Conservation (phyloP, 2,888 invertebrate species). For the Xiphydria camelus region DNA sequence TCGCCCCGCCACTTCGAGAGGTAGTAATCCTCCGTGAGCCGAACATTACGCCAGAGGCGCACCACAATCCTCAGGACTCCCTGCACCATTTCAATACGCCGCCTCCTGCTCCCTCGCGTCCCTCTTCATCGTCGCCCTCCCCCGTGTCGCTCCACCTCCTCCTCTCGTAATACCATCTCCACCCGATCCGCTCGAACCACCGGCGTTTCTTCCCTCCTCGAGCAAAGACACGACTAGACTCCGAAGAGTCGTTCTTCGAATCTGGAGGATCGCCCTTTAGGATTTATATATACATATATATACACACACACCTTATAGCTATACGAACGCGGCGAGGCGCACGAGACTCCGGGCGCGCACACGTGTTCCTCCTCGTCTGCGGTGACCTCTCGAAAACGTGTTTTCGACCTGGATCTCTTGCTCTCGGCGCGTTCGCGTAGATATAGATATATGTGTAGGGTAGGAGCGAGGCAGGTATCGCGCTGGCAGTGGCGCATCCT, state of each 20-base stretch:
- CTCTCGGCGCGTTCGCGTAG: too few species aligned
- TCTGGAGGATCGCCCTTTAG: not conserved
- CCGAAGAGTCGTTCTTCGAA: constrained; percentile 1
- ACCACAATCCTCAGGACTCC: constrained; percentile 32
- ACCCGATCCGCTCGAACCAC: constrained; percentile 8
- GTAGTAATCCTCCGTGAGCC: constrained; percentile 44
- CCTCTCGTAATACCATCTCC: constrained; percentile 1
- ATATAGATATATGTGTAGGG: too few species aligned
- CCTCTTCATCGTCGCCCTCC: constrained; percentile 15
- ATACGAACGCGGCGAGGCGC: too few species aligned
- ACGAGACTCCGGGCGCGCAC: too few species aligned
- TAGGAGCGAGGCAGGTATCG: too few species aligned
- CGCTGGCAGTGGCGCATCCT: too few species aligned
- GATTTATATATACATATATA: too few species aligned
- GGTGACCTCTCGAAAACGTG: too few species aligned
- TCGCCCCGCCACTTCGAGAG: constrained; percentile 30
- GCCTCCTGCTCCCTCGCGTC: constrained; percentile 15
- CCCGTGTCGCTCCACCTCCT: constrained; percentile 6
- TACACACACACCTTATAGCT: too few species aligned
- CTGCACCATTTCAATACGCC: constrained; percentile 11
- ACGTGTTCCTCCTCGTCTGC: too few species aligned
- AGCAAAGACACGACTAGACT: constrained; percentile 4
- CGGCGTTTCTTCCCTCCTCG: constrained; percentile 18
- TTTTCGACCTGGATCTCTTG: too few species aligned
- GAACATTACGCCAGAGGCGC: constrained; percentile 45